Evolutionary conservation across 2,113 vertebrate species (phyloP), one percentile per base, ranked within the genome.

Genomic region (Daubentonia madagascariensis): DNA sequence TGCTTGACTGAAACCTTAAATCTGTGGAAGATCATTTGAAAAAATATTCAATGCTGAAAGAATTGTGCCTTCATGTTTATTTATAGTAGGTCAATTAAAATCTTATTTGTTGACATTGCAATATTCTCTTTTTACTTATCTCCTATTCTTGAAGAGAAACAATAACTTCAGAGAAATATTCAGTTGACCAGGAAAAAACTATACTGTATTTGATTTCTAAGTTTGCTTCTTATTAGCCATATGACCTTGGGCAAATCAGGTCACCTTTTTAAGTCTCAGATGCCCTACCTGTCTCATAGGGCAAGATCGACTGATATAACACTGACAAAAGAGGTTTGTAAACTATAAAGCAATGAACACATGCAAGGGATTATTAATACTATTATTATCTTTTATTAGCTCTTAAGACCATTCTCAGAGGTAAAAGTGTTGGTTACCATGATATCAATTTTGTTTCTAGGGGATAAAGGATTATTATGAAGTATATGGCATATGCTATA

Each of bases 401-500:
- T 79, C 63, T 89, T 91, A 92, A 61, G 45, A 52, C n/a, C 43
- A 67, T 94, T 84, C 85, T 95, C 35, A 76, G 75, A 72, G 75
- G 79, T 54, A 1, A 73, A 85, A 94, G 65, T 92, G 32, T 96
- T 92, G 84, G 68, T 95, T 91, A 78, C 81, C 61, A 63, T 76
- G 67, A 92, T 86, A 59, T 35, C 83, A 43, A 14, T 97, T 97
- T 96, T 91, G 12, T 96, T 97, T 96, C 89, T 81, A 16, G 59
- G 61, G 84, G 48, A 30, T 93, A 93, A 57, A 80, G 75, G 40
- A 98, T 98, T 96, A 67, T 97, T 91, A 90, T 16, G 25, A 96
- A 97, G 59, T 87, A 85, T 96, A 95, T 84, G 0, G 3, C 91
- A 79, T 97, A 85, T 93, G 37, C 20, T 97, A 8, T 96, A 97